Evolutionary conservation across 2,797 vertebrate genomes (phyloP).

Genomic region (Syngnathus rostellatus): DNA sequence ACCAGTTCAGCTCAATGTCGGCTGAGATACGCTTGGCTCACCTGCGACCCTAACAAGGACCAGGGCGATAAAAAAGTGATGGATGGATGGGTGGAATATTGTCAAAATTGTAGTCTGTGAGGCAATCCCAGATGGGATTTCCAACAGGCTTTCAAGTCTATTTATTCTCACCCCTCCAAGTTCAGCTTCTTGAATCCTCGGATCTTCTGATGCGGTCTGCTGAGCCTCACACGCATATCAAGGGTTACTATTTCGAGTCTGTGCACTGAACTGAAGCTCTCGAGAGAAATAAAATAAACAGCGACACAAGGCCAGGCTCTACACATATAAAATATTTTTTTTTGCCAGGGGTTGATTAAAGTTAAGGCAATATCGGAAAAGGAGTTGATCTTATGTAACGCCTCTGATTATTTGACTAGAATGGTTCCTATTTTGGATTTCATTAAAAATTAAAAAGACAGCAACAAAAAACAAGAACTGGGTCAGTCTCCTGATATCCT

Average conservation of each 20-base stretch:
- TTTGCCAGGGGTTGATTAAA: not conserved
- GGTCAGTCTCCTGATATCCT: conserved; percentile 1
- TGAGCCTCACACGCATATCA: not conserved
- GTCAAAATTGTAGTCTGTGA: not conserved
- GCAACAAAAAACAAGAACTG: not conserved
- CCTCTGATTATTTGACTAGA: not conserved
- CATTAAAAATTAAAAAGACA: not conserved
- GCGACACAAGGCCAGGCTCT: not conserved
- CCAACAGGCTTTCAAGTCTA: not conserved
- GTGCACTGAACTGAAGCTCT: not conserved
- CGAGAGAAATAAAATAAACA: not conserved
- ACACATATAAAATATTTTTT: too few species aligned
- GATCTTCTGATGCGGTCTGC: not conserved
- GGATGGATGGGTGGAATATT: conserved; percentile 1
- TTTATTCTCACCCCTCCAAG: not conserved
- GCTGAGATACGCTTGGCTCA: not conserved
- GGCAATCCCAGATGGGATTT: not conserved
- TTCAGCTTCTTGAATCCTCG: not conserved
- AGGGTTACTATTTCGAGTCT: not conserved
- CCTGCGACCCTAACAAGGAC: not conserved
- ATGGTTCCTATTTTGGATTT: not conserved
- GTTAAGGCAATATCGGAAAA: not conserved
- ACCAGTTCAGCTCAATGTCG: not conserved
- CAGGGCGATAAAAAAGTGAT: not conserved
- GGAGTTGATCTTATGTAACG: not conserved